Base-by-base conservation (phyloP, 2,113 vertebrate genomes). In the Montifringilla adamsi region DNA sequence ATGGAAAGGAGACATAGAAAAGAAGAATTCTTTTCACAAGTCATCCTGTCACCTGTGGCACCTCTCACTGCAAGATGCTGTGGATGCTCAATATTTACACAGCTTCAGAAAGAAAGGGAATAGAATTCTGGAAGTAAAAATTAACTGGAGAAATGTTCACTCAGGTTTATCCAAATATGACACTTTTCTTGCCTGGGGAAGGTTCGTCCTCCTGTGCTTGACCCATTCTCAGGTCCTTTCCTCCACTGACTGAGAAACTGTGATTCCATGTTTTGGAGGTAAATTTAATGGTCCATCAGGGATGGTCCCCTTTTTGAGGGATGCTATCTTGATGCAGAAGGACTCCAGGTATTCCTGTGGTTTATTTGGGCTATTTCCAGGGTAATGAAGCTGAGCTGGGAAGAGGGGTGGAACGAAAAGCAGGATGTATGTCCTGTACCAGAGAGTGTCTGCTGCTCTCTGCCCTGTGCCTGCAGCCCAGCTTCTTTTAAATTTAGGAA, bases 391-490 rank as follows among this genome's bases (percentile, higher is more conserved):
- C 12, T 0, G 16, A 72, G 31, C 20, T 39, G 56, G 33, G 56
- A 43, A 39, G 46, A 75, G 15, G 22, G 9, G 11, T 10, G 16
- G 47, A 39, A 28, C 12, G 16, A 62, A 58, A 81, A 49, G 43
- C 43, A 63, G 43, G 60, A 73, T 22, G 17, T 1, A 3, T 1
- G 2, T 6, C 16, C 56, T 28, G 26, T 24, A 31, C 6, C 1
- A 3, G 3, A 43, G 24, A 14, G 15, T 7, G 9, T 10, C 41
- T 78, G 28, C 66, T 83, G 20, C 47, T 33, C 26, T n/a, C 46
- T 39, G 31, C 23, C 33, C 35, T 7, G 14, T 21, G 62, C 39
- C 77, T 87, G 47, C 63, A 49, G 21, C 31, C 47, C 39, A 37
- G 4, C 17, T 56, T 31, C 30, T 49, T 68, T 19, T 63, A 20